Percentiles rank a stretch among this genome's conserved stretches.
phyloP scores from a whole-genome alignment of 2,888 invertebrate species.

The Boloria selene region DNA sequence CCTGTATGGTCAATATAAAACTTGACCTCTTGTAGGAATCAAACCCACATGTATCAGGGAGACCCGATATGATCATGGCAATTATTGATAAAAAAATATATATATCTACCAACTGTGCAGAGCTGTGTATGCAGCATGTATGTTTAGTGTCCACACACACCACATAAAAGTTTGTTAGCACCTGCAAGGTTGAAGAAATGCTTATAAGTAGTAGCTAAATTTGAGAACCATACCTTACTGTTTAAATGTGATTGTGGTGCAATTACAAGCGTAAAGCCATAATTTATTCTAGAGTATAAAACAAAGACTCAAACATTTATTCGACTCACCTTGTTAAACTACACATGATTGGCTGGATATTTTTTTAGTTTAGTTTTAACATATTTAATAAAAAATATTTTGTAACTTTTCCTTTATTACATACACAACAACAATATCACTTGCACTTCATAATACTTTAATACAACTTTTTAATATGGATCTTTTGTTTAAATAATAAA shows the following conservation, averaged over 20 bases:
- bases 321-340: slow-evolving; percentile 35
- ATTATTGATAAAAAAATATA: not conserved
- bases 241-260: not conserved
- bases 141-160: slow-evolving; percentile 21
- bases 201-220: slow-evolving; percentile 9
- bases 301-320: not conserved
- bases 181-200: slow-evolving; percentile 32
- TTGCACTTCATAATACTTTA: not conserved
- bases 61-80: not conserved
- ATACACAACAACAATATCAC: too few species aligned
- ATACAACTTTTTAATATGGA: not conserved
- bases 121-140: slow-evolving; percentile 9
- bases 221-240: not conserved
- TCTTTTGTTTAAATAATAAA: slow-evolving; percentile 30
- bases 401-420: not conserved
- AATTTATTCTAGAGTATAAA: not conserved
- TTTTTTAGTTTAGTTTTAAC: slow-evolving; percentile 13
- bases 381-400: slow-evolving; percentile 2
- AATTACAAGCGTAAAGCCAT: slow-evolving; percentile 14
- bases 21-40: not conserved
- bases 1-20: too few species aligned
- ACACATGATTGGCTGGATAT: slow-evolving; percentile 25
- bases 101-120: slow-evolving; percentile 26
- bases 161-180: slow-evolving; percentile 20
- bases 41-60: not conserved